Evolutionary conservation across 1,140 invertebrate genomes (phyloP), one percentile per base, ranked within the genome.

Genomic region (Asbolus verrucosus): DNA sequence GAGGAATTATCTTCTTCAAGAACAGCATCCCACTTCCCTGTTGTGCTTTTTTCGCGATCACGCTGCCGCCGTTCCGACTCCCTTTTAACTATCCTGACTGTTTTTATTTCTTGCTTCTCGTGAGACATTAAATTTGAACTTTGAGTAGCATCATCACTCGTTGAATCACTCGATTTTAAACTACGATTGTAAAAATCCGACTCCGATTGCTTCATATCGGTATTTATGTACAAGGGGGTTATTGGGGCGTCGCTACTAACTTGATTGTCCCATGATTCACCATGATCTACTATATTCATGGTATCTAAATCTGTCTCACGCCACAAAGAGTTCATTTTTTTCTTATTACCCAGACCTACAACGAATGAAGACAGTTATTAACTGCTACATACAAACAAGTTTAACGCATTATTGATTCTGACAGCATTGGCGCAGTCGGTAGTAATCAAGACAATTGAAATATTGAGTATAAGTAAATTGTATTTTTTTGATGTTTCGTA

Each of bases 51-150:
- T 84, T 70, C 90, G 33, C 90, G 85, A 77, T 93, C 92, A 60
- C 92, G 85, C 77, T 93, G 91, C 0, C 93, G 84, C 41, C 93
- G 85, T 80, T 96, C 94, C 15, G 93, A 93, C 78, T 96, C 94
- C 16, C 94, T 83, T 83, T 97, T 97, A 0, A 97, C 94, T 76
- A 96, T 96, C 62, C 95, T 86, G 15, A 97, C 94, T 0, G 95
- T 97, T 85, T 95, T 95, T 16, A 94, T 94, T 82, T 94, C 92
- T 79, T 91, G 91, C 71, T 92, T 92, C 76, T 96, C 94, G 31
- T 94, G 90, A 5, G 68, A 73, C 2, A 70, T 61, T 13, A 54
- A 27, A 54, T 76, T 76, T 11, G 69, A 70, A 63, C 67, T 74
- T 18, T 73, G 62, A 2, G 67, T 75, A 73, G 67, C 72, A 54